Evolutionary conservation across 2,888 invertebrate genomes (phyloP).

Genomic region (Camponotus fellah): DNA sequence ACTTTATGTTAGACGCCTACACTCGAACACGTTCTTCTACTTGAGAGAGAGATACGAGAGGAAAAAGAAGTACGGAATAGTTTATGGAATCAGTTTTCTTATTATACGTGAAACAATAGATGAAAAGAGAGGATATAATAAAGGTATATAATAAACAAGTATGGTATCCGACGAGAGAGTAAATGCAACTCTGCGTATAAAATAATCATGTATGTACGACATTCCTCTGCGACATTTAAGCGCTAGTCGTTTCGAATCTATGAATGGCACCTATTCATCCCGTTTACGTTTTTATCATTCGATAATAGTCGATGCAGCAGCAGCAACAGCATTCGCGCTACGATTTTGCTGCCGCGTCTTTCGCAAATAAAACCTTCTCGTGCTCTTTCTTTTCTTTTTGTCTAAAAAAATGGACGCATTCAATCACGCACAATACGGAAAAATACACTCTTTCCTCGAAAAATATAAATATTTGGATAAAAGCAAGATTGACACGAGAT

Average conservation of each 20-base stretch:
- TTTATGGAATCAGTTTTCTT: conserved; percentile 45
- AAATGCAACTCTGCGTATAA: neutral
- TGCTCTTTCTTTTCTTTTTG: neutral
- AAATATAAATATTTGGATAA: neutral
- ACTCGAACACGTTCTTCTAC: conserved; percentile 78
- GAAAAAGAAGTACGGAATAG: conserved; percentile 8
- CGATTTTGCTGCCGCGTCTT: neutral
- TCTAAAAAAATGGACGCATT: too few species aligned
- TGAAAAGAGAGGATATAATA: neutral
- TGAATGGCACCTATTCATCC: conserved; percentile 66
- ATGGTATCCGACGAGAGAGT: neutral
- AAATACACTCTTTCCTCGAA: neutral
- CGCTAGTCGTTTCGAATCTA: conserved; percentile 32
- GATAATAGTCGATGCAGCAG: conserved; percentile 39
- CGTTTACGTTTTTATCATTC: conserved; percentile 55
- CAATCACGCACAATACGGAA: too few species aligned
- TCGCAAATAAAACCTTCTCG: neutral
- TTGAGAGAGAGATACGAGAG: conserved; percentile 23
- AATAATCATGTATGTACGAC: neutral
- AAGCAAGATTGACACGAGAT: neutral
- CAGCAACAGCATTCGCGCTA: neutral
- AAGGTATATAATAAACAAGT: neutral
- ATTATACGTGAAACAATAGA: neutral
- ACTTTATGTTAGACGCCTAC: conserved; percentile 61
- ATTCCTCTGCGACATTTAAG: conserved; percentile 10